Base-by-base conservation (phyloP, 2,113 vertebrate genomes). In the Asarcornis scutulata region DNA sequence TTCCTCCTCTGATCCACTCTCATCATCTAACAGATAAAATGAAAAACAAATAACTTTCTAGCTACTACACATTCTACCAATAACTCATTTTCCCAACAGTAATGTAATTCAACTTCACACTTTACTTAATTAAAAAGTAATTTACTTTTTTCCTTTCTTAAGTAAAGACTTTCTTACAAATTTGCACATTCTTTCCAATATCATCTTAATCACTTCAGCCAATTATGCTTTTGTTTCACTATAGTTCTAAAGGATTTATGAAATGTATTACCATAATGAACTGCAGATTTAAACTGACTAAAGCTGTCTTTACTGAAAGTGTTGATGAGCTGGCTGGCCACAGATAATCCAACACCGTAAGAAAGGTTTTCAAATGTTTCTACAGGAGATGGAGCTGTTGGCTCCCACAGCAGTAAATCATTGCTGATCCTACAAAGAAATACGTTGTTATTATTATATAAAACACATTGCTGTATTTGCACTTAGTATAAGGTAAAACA, bases 1-100 rank as follows among this genome's bases (percentile, higher is more conserved):
- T 94, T 99, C 99, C 73, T 99, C 99, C 79, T 99, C 99, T 46
- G 99, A 99, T 34, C 99, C 99, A 88, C 99, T 99, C 73, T 99
- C 99, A n/a, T 99, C 99, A 90, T 99, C 99, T 99, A 94, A 25
- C 6, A 94, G 53, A 96, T 25, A 97, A 81, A 85, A 93, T 26
- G 5, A 75, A 22, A 81, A 85, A 71, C 9, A 93, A 84, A 36
- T 67, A 38, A 89, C 26, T 79, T 20, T 85, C 52, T 40, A 56
- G 12, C 17, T 38, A 77, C 29, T 38, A 55, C 12, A 52, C 3
- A 46, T 63, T 59, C 94, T 62, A 42, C 12, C 62, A 93, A 22
- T 38, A 92, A 88, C 3, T 91, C 9, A 25, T 5, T 80, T 78
- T 84, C 17, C 34, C 29, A 74, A 2, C 4, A 1, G 26, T 25